Evolutionary conservation across 2,113 vertebrate species (phyloP), one percentile per base, ranked within the genome.

Genomic region (Rhea pennata): DNA sequence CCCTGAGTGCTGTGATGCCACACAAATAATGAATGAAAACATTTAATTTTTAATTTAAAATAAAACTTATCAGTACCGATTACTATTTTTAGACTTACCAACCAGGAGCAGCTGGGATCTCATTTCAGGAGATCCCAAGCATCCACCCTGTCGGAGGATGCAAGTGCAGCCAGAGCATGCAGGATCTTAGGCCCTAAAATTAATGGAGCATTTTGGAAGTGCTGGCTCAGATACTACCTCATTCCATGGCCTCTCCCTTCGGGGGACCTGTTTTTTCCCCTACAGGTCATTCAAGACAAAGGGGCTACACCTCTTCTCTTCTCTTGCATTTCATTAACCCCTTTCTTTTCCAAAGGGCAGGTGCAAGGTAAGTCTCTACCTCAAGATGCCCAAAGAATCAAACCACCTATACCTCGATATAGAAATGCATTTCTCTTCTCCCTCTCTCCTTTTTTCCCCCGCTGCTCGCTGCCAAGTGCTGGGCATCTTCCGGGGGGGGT

Each of bases 31-130:
- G 65, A 91, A 95, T 92, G 91, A 91, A 92, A 93, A 89, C 67
- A 95, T 62, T 93, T 89, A 92, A 95, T 94, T 95, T 96, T 95
- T 96, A 89, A 95, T 96, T 94, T 93, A 93, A 95, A 96, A 92
- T 85, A 87, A 69, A 93, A 92, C 91, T 76, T 88, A 89, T 93
- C 78, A 91, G 83, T 95, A 95, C 66, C 36, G 59, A 93, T 93
- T 64, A 70, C 81, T 96, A 93, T 92, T 92, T 95, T 96, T 96
- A 89, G 86, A 95, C 19, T 91, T 96, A 95, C 85, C 75, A 87
- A 91, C 84, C 87, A 91, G 87, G 87, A 95, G 90, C 95, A 96
- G 95, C 95, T 95, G 96, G 89, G 94, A 87, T 89, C 95, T 96
- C 94, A 94, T 96, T 96, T 95, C 71, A 87, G 92, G 92, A 95